These are phyloP conservation scores for Styela clava DNA, from an alignment of 23 tunicate genomes.

Conservation along the genomic window DNA sequence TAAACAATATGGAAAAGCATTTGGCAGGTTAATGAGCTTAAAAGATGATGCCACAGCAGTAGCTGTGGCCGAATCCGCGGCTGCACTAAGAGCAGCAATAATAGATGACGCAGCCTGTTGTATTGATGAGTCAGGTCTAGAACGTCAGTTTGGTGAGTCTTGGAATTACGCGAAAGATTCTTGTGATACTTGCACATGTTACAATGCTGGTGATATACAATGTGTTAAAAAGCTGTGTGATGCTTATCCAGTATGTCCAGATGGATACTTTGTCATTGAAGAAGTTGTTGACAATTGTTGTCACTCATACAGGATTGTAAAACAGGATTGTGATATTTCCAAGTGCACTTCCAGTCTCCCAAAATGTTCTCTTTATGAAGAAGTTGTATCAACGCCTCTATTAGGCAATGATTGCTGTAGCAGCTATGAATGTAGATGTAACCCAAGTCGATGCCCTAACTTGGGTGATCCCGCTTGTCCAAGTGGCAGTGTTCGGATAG, in stretches of 20 bases:
- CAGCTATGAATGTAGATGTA: slow-evolving; percentile 69
- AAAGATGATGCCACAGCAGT: slow-evolving; percentile 48
- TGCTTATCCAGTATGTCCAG: slow-evolving; percentile 87
- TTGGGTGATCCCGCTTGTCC: slow-evolving; percentile 86
- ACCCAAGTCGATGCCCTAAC: slow-evolving; percentile 71
- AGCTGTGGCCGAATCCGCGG: slow-evolving; percentile 62
- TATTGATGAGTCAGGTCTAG: slow-evolving; percentile 84
- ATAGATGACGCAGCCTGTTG: slow-evolving; percentile 67
- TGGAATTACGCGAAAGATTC: slow-evolving; percentile 65
- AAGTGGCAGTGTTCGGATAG: slow-evolving; percentile 57
- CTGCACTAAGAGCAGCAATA: slow-evolving; percentile 41
- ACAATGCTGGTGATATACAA: slow-evolving; percentile 43
- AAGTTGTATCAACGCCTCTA: slow-evolving; percentile 25
- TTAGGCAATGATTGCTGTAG: slow-evolving; percentile 79
- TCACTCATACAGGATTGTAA: slow-evolving; percentile 64
- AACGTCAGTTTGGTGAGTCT: slow-evolving; percentile 67
- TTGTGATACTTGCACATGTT: slow-evolving; percentile 86
- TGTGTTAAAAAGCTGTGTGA: slow-evolving; percentile 70
- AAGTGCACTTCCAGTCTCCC: slow-evolving; percentile 38
- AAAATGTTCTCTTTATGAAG: slow-evolving; percentile 50
- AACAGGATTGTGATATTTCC: slow-evolving; percentile 66
- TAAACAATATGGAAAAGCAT: slow-evolving; percentile 3
- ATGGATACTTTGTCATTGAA: slow-evolving; percentile 77
- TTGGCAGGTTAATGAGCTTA: slow-evolving; percentile 7
- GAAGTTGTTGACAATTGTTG: slow-evolving; percentile 75